A percentile compares a stretch with the other conserved stretches of the same genome.
Conservation (phyloP, 2,113 vertebrate genomes). For the Tinamus guttatus region DNA sequence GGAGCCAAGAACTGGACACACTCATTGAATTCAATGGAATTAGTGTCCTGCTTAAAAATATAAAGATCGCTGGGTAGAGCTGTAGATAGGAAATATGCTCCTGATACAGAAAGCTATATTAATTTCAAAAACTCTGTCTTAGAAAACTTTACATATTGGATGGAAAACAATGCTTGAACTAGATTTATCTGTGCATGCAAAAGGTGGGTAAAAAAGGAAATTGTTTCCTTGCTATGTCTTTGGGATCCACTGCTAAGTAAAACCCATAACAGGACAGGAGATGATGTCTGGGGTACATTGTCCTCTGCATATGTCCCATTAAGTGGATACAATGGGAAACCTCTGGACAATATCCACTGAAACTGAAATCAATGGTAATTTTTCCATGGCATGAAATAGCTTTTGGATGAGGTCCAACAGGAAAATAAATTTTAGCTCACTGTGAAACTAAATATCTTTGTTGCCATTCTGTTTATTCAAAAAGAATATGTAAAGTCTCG, state of each 20-base stretch:
- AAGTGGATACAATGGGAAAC: background rate
- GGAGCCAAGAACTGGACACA: no score
- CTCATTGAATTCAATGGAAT: background rate
- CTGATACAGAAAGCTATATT: background rate
- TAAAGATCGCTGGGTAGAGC: background rate
- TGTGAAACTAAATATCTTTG: background rate
- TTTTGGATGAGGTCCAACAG: background rate
- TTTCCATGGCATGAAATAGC: background rate
- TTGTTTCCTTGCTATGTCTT: background rate
- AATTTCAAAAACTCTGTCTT: background rate
- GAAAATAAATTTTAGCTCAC: constrained; percentile 8
- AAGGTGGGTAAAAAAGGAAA: background rate
- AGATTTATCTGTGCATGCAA: background rate
- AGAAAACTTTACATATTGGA: background rate
- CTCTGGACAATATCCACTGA: background rate
- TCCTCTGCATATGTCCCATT: background rate
- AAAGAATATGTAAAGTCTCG: background rate
- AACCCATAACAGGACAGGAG: background rate
- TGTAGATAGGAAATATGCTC: background rate
- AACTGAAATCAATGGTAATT: background rate
- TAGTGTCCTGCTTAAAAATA: background rate
- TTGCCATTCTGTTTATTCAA: background rate
- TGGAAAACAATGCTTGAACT: background rate
- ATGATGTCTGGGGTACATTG: background rate
- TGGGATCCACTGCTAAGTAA: background rate